Conservation (phyloP, 2,797 vertebrate species). For the Rallus crepitans region DNA sequence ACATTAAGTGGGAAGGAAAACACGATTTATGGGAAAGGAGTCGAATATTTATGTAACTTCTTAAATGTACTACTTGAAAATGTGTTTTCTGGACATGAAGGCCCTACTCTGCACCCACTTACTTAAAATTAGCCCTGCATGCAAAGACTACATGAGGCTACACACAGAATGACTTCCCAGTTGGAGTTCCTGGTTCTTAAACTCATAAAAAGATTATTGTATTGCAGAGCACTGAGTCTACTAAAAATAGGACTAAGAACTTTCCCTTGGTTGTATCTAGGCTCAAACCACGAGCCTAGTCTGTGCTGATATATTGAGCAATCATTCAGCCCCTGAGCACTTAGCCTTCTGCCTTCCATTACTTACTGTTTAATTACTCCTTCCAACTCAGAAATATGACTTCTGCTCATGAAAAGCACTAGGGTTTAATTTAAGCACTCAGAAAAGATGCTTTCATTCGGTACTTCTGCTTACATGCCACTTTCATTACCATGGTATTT, state of each 20-base stretch:
- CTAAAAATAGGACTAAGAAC: background rate
- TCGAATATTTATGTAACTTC: background rate
- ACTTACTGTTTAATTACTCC: background rate
- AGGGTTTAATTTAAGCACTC: background rate
- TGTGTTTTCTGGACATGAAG: background rate
- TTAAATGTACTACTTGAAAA: background rate
- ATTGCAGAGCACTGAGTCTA: background rate
- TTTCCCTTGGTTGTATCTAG: background rate
- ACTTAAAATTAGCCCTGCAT: background rate
- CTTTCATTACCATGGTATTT: background rate
- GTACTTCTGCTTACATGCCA: background rate
- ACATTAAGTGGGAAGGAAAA: background rate
- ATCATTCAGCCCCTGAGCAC: background rate
- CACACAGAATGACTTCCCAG: background rate
- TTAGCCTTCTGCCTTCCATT: background rate
- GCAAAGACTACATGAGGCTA: background rate
- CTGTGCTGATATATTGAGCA: background rate
- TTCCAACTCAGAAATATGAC: background rate
- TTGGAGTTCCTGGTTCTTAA: background rate
- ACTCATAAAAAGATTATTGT: background rate
- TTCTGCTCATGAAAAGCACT: background rate
- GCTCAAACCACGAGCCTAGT: background rate
- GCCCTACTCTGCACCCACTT: background rate
- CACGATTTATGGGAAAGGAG: background rate
- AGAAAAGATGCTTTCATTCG: background rate